Conservation (phyloP, 2,797 vertebrate species). For the Malacoctenus gilli region DNA sequence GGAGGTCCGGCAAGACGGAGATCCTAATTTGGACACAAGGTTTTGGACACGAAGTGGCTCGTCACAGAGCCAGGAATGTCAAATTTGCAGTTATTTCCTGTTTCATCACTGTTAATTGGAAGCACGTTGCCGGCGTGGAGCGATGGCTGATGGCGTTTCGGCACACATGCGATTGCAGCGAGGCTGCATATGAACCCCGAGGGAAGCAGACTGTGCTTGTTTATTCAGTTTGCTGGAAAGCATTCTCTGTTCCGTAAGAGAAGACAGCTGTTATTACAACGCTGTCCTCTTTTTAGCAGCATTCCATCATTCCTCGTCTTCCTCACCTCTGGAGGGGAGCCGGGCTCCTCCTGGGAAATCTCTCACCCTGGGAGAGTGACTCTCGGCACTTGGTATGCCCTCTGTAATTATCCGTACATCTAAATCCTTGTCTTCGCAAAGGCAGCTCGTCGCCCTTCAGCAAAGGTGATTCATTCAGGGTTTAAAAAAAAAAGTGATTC, state of each 20-base stretch:
- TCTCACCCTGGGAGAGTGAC: conserved; percentile 16
- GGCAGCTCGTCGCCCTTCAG: conserved; percentile 13
- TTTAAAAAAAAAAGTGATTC: conserved; percentile 37
- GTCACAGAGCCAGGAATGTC: conserved; percentile 72
- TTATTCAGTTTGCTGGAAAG: conserved; percentile 82
- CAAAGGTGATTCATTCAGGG: conserved; percentile 24
- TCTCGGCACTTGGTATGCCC: conserved; percentile 33
- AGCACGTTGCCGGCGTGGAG: conserved; percentile 74
- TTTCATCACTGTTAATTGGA: conserved; percentile 85
- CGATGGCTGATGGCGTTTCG: conserved; percentile 62
- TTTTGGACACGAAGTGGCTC: conserved; percentile 50
- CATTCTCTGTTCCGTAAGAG: conserved; percentile 79
- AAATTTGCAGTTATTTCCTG: conserved; percentile 81
- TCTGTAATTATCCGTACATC: conserved; percentile 36
- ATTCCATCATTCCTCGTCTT: conserved; percentile 67
- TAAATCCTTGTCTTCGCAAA: conserved; percentile 1
- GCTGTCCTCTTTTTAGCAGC: conserved; percentile 65
- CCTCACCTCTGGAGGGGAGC: conserved; percentile 65
- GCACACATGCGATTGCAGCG: conserved; percentile 69
- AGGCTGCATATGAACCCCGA: conserved; percentile 66
- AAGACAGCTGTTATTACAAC: conserved; percentile 84
- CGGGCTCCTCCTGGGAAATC: conserved; percentile 48
- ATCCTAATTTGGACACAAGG: conserved; percentile 30
- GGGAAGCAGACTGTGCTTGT: conserved; percentile 76
- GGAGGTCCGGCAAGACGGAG: conserved; percentile 16